Base-by-base conservation (phyloP, 2,888 invertebrate species). In the Nephrocerus scutellatus region DNA sequence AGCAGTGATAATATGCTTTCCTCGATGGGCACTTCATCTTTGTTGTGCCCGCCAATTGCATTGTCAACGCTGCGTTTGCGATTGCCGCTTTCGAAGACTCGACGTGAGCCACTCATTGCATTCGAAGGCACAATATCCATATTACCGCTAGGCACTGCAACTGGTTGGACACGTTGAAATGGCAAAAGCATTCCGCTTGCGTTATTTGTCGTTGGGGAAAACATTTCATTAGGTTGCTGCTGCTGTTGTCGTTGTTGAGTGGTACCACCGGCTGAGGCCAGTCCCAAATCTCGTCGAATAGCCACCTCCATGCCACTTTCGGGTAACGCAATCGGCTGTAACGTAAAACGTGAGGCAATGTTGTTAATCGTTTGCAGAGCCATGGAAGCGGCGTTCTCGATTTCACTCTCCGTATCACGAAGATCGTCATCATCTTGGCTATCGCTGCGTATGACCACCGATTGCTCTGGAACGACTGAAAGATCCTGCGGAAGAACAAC, bases 1-100 rank as follows among this genome's bases (percentile, higher is more conserved):
- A 96, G 72, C 34, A 95, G 70, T 0, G 92, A 90, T 51, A 96
- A 80, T 47, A 96, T 85, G 44, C 90, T 93, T 65, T 91, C 90
- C 55, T 86, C 84, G 37, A 88, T 75, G 18, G 76, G 73, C 10
- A 83, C 72, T 23, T 76, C 69, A 36, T 66, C 64, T 24, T 75
- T 74, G 38, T 72, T 72, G 30, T 52, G 49, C 49, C 62, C 59
- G 50, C 62, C 59, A 26, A 63, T 54, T 55, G 70, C 48, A 53
- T 68, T 60, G 63, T 68, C 68, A 3, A 68, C 63, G 6, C 62
- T 56, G 3, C 67, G 59, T 36, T 68, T 65, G 2, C 66, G 57
- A 7, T 55, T 59, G 12, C 55, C 51, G 2, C 57, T 46, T 36
- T 65, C 63, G 36, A 55, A 63, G 23, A 41, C 45, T 19, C 57